phyloP scores from a whole-genome alignment of 2,888 invertebrate species.

The Philonicus albiceps region DNA sequence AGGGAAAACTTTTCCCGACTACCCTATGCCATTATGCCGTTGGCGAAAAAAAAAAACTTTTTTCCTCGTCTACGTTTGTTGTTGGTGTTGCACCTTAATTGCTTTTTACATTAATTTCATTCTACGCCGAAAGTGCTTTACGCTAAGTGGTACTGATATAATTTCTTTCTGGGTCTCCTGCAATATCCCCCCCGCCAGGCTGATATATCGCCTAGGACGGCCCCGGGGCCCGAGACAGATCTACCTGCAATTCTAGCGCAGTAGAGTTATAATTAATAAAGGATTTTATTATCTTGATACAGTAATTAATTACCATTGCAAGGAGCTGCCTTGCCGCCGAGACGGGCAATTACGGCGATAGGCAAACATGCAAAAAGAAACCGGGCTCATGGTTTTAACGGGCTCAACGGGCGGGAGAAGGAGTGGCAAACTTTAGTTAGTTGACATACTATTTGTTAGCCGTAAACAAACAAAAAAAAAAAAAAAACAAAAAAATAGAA shows the following conservation, averaged over 20 bases:
- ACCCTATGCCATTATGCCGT: neutral
- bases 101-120: constrained; percentile 45
- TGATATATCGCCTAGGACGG: neutral
- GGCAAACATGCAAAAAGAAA: neutral
- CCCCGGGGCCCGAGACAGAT: neutral
- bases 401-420: neutral
- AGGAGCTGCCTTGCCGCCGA: neutral
- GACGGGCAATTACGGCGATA: neutral
- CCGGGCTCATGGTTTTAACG: neutral
- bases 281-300: constrained; percentile 18
- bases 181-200: neutral
- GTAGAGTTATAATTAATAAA: constrained; percentile 27
- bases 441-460: neutral
- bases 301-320: constrained; percentile 14
- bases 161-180: constrained; percentile 26
- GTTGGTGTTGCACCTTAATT: constrained; percentile 42
- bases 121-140: constrained; percentile 42
- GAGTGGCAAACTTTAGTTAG: neutral
- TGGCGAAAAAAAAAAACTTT: constrained; percentile 5
- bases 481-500: too few species aligned
- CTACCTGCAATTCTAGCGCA: constrained; percentile 2
- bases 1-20: neutral
- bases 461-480: neutral
- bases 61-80: constrained; percentile 13
- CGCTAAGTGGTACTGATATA: constrained; percentile 44